These are phyloP conservation scores for Actias luna DNA, from an alignment of 2,888 invertebrate species.

Conservation along the genomic window DNA sequence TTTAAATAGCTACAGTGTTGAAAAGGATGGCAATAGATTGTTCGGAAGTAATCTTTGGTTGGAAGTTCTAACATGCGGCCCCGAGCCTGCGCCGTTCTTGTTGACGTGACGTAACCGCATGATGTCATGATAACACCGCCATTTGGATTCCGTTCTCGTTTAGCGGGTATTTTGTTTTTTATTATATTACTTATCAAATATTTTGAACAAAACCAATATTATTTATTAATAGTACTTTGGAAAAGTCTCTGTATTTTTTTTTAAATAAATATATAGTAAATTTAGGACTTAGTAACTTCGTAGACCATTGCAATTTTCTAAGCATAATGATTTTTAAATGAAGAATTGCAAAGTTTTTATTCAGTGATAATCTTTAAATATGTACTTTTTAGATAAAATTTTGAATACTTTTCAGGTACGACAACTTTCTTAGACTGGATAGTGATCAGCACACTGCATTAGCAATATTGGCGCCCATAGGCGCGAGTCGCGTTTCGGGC, in stretches of 20 bases:
- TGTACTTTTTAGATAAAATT: neutral
- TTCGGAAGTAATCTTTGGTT: slow-evolving; percentile 14
- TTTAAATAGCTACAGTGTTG: slow-evolving; percentile 23
- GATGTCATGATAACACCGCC: slow-evolving; percentile 67
- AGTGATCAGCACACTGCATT: too few relatives aligned
- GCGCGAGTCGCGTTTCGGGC: too few relatives aligned
- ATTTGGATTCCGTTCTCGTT: slow-evolving; percentile 10
- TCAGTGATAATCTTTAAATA: neutral
- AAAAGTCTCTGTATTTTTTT: neutral
- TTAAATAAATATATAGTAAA: neutral
- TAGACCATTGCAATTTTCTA: neutral
- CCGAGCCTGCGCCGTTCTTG: slow-evolving; percentile 36
- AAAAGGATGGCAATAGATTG: slow-evolving; percentile 41
- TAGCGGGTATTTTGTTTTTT: slow-evolving; percentile 19
- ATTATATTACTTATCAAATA: neutral
- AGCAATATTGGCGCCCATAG: too few relatives aligned
- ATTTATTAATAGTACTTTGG: neutral
- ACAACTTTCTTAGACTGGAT: too few relatives aligned
- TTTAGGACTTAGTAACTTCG: neutral
- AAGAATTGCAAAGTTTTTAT: neutral
- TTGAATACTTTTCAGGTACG: too few relatives aligned
- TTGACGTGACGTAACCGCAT: slow-evolving; percentile 65
- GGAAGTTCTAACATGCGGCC: slow-evolving; percentile 24
- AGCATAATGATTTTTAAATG: neutral
- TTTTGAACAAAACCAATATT: neutral